Base-by-base conservation (phyloP, 1,140 invertebrate genomes). In the Uloborus diversus region DNA sequence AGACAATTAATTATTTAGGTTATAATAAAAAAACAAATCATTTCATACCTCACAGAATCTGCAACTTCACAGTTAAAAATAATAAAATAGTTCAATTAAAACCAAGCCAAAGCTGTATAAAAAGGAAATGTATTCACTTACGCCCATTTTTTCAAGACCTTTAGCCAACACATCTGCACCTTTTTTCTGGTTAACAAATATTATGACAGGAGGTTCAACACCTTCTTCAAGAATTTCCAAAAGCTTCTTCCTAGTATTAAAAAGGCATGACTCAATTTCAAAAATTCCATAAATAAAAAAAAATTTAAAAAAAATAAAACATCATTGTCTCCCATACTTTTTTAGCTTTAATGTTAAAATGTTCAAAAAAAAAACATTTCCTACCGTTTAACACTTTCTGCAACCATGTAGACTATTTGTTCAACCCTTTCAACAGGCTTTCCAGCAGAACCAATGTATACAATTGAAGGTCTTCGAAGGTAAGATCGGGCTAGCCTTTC, bases 161-260 rank as follows among this genome's bases (percentile, higher is more conserved):
- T 97, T 97, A 37, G 97, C 97, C 85, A 99, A 88, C 0, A 99
- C 93, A 89, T 99, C 98, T 1, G 97, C 98, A 81, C 97, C 98
- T 88, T 99, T 99, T 91, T 99, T 99, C 88, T 99, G 97, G 87
- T 99, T 99, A 82, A 99, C 98, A 85, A 99, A 99, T 84, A 99
- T 99, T 84, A 99, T 99, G 65, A 99, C 94, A 1, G 98, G 98
- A 3, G 97, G 97, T 57, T 88, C 84, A 85, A 97, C 95, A 9
- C 94, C 94, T 73, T 92, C 59, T 59, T 87, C 85, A n/a, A 91
- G 84, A 25, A 91, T 88, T 57, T 87, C 85, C 51, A 91, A 68
- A 28, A 91, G 84, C 84, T 91, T 91, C 85, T 89, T 90, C 66
- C 88, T 88, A 69, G 53, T 14, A 42, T 42, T 59, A 35, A 65